Conservation (phyloP, 2,797 vertebrate species). For the Pangasius larnaudii region DNA sequence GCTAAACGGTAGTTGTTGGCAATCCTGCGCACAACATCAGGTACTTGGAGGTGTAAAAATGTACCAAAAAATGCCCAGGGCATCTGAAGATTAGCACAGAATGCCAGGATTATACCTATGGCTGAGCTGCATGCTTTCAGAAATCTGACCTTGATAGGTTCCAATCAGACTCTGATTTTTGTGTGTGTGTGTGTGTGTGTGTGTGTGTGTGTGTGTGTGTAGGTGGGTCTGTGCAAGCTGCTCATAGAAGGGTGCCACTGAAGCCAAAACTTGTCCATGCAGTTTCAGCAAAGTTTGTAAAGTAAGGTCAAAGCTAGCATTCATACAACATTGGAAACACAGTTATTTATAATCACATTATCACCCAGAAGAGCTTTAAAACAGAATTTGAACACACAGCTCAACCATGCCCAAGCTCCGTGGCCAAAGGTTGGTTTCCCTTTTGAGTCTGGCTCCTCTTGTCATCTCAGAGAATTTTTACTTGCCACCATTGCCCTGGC, state of each 20-base stretch:
- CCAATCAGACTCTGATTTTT: neutral
- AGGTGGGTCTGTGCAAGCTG: neutral
- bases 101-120: neutral
- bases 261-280: neutral
- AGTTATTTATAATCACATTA: neutral
- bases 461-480: too few species aligned
- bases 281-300: neutral
- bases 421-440: neutral
- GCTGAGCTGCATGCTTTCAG: neutral
- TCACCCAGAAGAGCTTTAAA: neutral
- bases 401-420: neutral
- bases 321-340: neutral
- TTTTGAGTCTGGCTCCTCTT: neutral
- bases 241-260: neutral
- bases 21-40: neutral
- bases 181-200: neutral
- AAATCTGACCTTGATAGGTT: neutral
- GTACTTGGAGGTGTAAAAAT: neutral
- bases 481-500: neutral
- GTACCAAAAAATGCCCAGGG: neutral
- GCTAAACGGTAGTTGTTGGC: neutral
- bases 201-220: neutral
- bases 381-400: neutral
- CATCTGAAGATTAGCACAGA: neutral
- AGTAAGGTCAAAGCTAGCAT: neutral